These are phyloP conservation scores for Urocitellus parryii DNA, from an alignment of 2,113 vertebrate species.

Conservation along the genomic window DNA sequence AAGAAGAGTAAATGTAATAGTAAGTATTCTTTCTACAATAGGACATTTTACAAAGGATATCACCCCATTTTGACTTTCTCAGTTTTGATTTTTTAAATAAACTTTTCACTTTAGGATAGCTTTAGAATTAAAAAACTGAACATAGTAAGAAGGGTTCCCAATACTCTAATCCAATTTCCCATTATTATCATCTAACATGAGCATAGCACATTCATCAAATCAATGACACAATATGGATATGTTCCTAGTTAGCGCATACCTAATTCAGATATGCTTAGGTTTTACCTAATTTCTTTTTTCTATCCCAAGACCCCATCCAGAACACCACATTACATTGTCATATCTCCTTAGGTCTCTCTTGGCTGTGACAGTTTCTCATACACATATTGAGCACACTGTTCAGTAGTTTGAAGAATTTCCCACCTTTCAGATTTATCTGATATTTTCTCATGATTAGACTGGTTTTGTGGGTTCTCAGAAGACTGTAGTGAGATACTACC, in stretches of 20 bases:
- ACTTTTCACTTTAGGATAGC: background rate
- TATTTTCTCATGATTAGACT: constrained; percentile 5
- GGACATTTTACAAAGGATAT: background rate
- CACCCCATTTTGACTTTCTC: background rate
- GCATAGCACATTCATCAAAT: background rate
- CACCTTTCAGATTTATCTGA: background rate
- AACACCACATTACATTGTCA: background rate
- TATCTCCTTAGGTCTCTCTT: background rate
- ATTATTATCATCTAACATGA: background rate
- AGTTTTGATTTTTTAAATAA: constrained; percentile 9
- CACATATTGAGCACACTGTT: background rate
- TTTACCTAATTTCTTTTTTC: background rate
- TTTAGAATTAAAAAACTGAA: background rate
- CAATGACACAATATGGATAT: background rate
- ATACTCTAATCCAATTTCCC: background rate
- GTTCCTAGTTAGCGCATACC: background rate
- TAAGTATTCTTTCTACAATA: background rate
- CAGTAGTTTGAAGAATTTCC: background rate
- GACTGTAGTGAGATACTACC: background rate
- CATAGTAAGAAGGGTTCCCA: background rate
- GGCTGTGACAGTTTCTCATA: background rate
- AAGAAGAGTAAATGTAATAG: background rate
- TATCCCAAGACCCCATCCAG: background rate
- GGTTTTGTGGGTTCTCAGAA: background rate
- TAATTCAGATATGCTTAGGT: background rate